Conservation (phyloP, 2,888 invertebrate genomes). For the Eurytoma adleriae region DNA sequence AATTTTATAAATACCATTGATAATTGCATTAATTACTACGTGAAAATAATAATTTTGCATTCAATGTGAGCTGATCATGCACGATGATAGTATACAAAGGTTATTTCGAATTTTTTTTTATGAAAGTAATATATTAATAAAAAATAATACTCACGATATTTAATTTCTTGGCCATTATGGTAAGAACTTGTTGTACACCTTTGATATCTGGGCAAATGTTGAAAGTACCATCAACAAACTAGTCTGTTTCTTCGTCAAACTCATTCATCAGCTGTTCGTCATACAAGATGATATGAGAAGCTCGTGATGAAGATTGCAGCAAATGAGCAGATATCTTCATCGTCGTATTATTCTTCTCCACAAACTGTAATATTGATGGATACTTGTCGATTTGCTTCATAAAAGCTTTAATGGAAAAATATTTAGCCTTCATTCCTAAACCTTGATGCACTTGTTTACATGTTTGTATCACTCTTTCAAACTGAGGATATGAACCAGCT, state of each 20-base stretch:
- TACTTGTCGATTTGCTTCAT: background rate
- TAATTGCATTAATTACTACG: no score
- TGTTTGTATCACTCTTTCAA: background rate
- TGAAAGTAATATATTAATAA: no score
- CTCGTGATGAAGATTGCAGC: background rate
- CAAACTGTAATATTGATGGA: background rate
- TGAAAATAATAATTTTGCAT: no score
- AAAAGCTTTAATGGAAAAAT: constrained; percentile 5
- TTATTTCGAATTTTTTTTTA: background rate
- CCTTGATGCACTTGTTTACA: no score
- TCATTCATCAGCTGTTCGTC: background rate
- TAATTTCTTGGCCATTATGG: background rate
- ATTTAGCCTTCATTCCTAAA: background rate
- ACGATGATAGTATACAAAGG: background rate
- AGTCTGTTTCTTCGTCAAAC: background rate
- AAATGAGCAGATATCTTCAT: background rate
- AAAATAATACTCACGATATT: background rate
- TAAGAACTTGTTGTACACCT: background rate
- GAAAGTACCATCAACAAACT: background rate
- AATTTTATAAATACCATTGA: no score
- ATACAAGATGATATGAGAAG: background rate
- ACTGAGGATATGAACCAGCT: background rate
- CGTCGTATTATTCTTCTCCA: background rate
- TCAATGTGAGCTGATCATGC: background rate
- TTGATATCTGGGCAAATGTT: background rate